Conservation (phyloP, 1,140 invertebrate species). For the Heliconius hewitsoni region DNA sequence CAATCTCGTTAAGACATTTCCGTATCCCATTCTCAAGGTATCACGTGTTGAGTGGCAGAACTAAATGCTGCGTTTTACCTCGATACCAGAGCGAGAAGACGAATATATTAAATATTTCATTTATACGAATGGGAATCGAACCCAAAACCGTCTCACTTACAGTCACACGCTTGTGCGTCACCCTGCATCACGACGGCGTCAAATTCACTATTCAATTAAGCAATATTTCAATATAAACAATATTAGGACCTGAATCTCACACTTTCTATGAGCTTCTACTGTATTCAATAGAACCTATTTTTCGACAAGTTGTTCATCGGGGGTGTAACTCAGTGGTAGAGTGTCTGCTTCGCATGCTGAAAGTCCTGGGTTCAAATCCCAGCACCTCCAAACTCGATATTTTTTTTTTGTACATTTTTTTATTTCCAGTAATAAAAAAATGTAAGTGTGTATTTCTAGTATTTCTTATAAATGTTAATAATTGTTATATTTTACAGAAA, state of each 20-base stretch:
- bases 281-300: neutral
- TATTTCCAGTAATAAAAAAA: neutral
- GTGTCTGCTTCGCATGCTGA: slow-evolving; percentile 62
- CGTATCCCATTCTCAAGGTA: neutral
- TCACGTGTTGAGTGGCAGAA: neutral
- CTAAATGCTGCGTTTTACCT: neutral
- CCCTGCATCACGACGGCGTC: neutral
- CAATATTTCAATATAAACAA: too few species aligned
- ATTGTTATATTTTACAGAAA: too few species aligned
- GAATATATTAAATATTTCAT: neutral
- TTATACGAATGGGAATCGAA: neutral
- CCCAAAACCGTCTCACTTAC: neutral
- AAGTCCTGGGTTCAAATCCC: slow-evolving; percentile 62
- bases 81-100: neutral
- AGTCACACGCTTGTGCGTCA: neutral
- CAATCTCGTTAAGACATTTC: neutral
- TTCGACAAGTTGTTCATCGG: neutral
- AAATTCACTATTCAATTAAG: neutral
- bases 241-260: too few species aligned
- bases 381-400: slow-evolving; percentile 44
- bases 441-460: neutral
- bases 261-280: too few species aligned
- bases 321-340: slow-evolving; percentile 59
- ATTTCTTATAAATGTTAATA: too few species aligned
- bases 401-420: neutral